These are phyloP conservation scores for Eulemur macaco DNA, from an alignment of 2,113 vertebrate genomes.

Conservation along the genomic window DNA sequence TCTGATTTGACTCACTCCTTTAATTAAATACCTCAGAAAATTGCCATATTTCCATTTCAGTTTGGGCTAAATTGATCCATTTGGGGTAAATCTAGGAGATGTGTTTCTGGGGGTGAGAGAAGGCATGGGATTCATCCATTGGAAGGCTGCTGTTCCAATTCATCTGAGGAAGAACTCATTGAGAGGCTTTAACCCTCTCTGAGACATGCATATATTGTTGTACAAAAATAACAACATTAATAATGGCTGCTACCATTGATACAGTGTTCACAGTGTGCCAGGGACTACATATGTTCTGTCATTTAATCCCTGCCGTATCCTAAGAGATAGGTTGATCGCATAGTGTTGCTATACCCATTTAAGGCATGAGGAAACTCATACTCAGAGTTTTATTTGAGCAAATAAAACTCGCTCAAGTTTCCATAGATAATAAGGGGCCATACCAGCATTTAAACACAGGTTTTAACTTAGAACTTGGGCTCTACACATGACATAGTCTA, in stretches of 20 bases:
- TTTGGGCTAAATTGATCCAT: background rate
- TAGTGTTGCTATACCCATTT: background rate
- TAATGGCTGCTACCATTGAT: background rate
- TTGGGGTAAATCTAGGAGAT: background rate
- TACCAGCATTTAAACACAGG: background rate
- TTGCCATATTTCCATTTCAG: background rate
- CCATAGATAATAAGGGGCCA: background rate
- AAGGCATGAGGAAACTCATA: background rate
- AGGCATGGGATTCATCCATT: background rate
- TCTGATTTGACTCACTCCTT: background rate
- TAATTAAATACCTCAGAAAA: background rate
- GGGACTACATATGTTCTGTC: fast-evolving
- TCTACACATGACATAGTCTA: fast-evolving
- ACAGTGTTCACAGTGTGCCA: fast-evolving
- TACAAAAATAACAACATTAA: too few relatives aligned
- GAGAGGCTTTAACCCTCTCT: background rate
- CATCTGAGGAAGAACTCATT: background rate
- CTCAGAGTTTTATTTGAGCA: background rate
- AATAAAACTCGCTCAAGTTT: background rate
- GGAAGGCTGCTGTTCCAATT: background rate
- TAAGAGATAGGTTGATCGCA: background rate
- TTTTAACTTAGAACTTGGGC: background rate
- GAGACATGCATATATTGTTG: background rate
- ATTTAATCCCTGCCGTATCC: background rate
- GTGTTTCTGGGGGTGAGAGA: background rate